Evolutionary conservation across 2,888 invertebrate species (phyloP), one percentile per base, ranked within the genome.

Genomic region (Parnassius orleans): DNA sequence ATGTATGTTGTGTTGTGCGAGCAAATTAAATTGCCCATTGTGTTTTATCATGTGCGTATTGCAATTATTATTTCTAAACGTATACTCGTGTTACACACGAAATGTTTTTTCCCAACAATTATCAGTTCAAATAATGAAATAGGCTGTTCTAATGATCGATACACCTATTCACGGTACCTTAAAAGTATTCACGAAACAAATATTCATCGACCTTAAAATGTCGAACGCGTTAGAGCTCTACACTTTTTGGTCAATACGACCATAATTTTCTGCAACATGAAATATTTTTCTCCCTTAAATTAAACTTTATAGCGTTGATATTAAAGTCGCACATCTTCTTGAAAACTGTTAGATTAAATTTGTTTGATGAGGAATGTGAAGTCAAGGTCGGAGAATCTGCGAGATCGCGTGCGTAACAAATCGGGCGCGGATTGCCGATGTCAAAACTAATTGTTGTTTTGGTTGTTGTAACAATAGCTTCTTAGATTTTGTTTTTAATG

Each of bases 311-410:
- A 0, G 0, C 19, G 3, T 42, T 19, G 10, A 3, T 10, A 3
- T 19, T 61, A 48, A 15, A 42, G 57, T 14, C 24, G 41, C 53
- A 46, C 0, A 3, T 2, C 14, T 10, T 46, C 19, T 51, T 43
- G 14, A 2, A 7, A 41, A 10, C 12, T 7, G 48, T 53, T 53
- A 9, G 43, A 10, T 10, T 53, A 43, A 19, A 14, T 10, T 61
- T 48, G 57, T 53, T 43, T 50, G 41, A n/a, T 11, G 48, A 56
- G 50, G 57, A 57, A 64, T 64, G 61, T 57, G 53, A 46, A 61
- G 64, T 61, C 64, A 64, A 64, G 64, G 64, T 64, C 58, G 51
- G 47, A 57, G 53, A 51, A 52, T 58, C 57, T 44, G 57, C 60
- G 42, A 46, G 48, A 14, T 61, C 57, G 61, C 64, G 61, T 61